Conservation (phyloP, 2,888 invertebrate species). For the Acleris holmiana region DNA sequence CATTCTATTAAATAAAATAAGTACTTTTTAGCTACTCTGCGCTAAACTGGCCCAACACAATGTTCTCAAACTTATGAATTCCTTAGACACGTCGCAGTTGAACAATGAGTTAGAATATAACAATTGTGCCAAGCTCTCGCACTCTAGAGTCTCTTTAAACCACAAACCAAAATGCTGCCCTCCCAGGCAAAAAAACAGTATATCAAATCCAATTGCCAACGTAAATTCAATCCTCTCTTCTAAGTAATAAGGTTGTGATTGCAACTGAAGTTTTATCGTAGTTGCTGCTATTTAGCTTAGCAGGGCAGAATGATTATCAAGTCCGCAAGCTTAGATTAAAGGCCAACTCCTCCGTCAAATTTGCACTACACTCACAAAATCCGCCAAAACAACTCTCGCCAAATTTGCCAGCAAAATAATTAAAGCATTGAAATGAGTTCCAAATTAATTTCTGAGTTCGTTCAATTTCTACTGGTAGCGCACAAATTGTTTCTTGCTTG, state of each 20-base stretch:
- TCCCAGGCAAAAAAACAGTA: no score
- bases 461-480: slow-evolving; percentile 40
- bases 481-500: slow-evolving; percentile 43
- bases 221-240: no score
- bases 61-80: no score
- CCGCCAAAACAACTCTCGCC: slow-evolving; percentile 33
- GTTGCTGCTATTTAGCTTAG: no score
- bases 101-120: no score
- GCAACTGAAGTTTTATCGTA: no score
- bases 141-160: slow-evolving; percentile 12
- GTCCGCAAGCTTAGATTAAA: slow-evolving; percentile 27
- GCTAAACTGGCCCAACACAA: no score
- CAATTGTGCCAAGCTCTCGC: slow-evolving; percentile 2
- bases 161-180: slow-evolving; percentile 15
- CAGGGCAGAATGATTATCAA: slow-evolving; percentile 27
- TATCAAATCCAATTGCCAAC: no score
- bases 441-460: slow-evolving; percentile 54
- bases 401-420: slow-evolving; percentile 38
- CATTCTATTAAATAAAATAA: no score
- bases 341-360: slow-evolving; percentile 13
- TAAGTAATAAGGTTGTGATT: no score
- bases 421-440: slow-evolving; percentile 52
- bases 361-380: slow-evolving; percentile 36
- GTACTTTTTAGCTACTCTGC: no score
- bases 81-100: no score